A percentile compares a stretch with the other conserved stretches of the same genome.
phyloP scores from a whole-genome alignment of 2,797 vertebrate species.

The Platalea minor region DNA sequence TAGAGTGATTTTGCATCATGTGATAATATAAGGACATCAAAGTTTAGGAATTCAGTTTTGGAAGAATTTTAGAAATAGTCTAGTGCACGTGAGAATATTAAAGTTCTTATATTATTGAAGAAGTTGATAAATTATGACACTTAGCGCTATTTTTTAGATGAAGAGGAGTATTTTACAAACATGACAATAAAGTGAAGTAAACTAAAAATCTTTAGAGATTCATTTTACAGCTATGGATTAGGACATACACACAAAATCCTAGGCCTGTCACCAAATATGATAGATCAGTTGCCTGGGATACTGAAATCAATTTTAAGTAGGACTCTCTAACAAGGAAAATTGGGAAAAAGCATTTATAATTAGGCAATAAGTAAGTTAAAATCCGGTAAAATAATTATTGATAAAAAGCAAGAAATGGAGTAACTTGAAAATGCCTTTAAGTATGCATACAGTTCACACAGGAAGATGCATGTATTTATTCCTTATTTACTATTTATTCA shows the following conservation, averaged over 20 bases:
- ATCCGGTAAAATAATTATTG: background rate
- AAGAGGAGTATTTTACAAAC: background rate
- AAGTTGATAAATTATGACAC: background rate
- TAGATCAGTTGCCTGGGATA: background rate
- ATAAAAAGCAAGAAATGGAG: background rate
- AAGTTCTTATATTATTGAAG: background rate
- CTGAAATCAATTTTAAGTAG: background rate
- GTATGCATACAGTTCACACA: rapidly evolving
- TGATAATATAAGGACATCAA: rapidly evolving
- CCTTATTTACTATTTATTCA: background rate
- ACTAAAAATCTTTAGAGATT: background rate
- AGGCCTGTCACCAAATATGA: background rate
- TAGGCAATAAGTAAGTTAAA: background rate
- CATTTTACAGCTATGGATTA: background rate
- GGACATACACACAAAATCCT: background rate
- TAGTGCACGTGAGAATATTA: background rate
- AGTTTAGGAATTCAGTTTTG: background rate
- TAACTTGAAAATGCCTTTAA: background rate
- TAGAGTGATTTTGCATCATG: background rate
- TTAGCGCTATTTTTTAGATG: rapidly evolving
- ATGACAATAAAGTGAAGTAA: background rate
- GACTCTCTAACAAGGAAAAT: background rate
- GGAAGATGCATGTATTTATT: background rate
- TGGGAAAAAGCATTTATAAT: background rate
- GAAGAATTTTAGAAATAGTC: background rate